These are phyloP conservation scores for Helicolenus hilgendorfi DNA, from an alignment of 2,797 vertebrate genomes.

Conservation along the genomic window DNA sequence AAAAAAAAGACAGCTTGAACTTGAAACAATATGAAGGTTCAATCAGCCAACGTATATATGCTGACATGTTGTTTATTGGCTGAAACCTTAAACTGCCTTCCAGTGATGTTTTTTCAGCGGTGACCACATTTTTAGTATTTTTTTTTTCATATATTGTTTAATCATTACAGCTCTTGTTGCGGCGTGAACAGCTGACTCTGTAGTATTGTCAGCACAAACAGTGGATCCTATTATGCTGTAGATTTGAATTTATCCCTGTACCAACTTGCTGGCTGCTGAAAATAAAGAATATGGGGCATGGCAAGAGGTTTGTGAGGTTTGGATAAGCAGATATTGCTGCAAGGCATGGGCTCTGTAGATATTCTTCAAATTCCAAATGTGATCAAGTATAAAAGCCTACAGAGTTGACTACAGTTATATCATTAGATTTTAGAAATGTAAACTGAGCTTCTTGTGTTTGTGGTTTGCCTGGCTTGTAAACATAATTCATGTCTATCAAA, in stretches of 20 bases:
- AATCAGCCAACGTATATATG: not conserved
- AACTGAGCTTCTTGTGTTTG: not conserved
- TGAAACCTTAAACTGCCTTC: constrained; percentile 22
- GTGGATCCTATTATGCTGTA: constrained; percentile 55
- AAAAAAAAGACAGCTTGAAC: not conserved
- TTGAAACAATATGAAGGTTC: not conserved
- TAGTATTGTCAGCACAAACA: constrained; percentile 57
- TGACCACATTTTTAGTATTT: constrained; percentile 3
- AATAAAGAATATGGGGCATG: constrained; percentile 15
- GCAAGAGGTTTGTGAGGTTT: constrained; percentile 2
- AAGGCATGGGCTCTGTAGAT: not conserved
- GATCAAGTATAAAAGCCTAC: not conserved
- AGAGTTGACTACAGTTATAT: not conserved
- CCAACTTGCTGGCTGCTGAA: not conserved
- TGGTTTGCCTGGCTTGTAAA: not conserved
- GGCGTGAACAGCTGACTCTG: constrained; percentile 48
- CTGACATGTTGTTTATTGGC: constrained; percentile 16
- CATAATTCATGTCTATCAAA: not conserved
- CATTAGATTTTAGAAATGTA: not conserved
- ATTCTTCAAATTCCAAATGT: not conserved
- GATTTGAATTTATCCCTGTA: constrained; percentile 39
- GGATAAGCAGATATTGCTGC: not conserved
- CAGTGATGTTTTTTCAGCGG: not conserved
- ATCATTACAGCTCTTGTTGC: constrained; percentile 50
- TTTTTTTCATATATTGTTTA: constrained; percentile 19